Conservation (phyloP, 2,113 vertebrate genomes). For the Pionites leucogaster region DNA sequence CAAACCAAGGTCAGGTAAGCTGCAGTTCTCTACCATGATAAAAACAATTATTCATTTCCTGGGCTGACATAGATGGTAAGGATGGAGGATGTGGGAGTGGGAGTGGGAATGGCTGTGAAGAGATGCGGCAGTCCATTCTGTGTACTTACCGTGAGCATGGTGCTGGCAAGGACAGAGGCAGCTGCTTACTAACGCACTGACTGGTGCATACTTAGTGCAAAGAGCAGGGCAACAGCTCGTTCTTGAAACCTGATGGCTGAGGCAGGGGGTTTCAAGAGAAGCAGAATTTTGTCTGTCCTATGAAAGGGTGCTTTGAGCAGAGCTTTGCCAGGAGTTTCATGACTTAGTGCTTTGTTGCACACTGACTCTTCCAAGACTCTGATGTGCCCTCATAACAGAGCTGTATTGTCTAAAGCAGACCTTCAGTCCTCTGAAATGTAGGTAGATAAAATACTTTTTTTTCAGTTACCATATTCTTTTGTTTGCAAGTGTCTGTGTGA, state of each 20-base stretch:
- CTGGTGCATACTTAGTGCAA: not conserved
- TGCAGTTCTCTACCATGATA: not conserved
- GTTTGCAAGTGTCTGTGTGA: not conserved
- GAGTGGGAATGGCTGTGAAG: not conserved
- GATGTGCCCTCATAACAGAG: not conserved
- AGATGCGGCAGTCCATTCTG: not conserved
- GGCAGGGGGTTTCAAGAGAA: not conserved
- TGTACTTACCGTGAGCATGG: not conserved
- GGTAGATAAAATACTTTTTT: not conserved
- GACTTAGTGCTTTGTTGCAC: not conserved
- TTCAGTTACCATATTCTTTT: not conserved
- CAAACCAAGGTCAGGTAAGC: conserved; percentile 94
- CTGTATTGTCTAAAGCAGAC: not conserved
- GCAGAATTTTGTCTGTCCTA: not conserved
- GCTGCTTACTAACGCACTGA: not conserved
- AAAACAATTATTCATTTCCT: not conserved
- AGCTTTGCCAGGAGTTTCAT: not conserved
- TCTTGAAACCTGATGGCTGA: not conserved
- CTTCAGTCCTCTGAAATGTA: not conserved
- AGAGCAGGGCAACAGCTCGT: not conserved
- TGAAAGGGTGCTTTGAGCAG: not conserved
- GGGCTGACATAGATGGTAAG: not conserved
- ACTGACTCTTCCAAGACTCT: not conserved
- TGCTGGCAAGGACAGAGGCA: not conserved
- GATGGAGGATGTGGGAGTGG: not conserved